Percentiles rank a stretch among this genome's conserved stretches.
These are phyloP conservation scores for Stratiomys singularior DNA, from an alignment of 2,888 invertebrate species.

Conservation along the genomic window DNA sequence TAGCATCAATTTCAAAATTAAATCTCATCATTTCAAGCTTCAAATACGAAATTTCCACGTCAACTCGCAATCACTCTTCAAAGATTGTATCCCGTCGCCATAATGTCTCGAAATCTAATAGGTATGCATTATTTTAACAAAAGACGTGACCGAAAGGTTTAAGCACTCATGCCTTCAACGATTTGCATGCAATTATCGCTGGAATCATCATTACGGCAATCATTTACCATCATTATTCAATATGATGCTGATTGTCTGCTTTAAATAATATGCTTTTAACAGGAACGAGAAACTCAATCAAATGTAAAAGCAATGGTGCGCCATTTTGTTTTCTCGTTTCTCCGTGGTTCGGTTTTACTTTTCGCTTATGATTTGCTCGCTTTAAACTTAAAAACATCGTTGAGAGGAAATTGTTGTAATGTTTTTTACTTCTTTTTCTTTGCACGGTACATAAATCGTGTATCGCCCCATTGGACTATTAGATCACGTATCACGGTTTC, in stretches of 20 bases:
- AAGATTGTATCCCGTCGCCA: too few species aligned
- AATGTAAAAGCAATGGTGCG: slow-evolving; percentile 18
- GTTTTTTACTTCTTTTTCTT: neutral
- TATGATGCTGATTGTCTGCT: neutral
- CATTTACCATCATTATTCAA: neutral
- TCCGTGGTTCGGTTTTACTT: slow-evolving; percentile 14
- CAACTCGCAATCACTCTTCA: too few species aligned
- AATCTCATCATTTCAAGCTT: too few species aligned
- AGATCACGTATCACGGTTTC: slow-evolving; percentile 47
- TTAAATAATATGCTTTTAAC: slow-evolving; percentile 46
- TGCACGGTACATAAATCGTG: neutral
- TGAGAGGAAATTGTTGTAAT: slow-evolving; percentile 28
- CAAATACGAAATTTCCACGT: too few species aligned
- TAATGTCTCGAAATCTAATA: too few species aligned
- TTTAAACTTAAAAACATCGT: slow-evolving; percentile 26
- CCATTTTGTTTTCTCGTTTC: slow-evolving; percentile 16
- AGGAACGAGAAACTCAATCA: slow-evolving; percentile 41
- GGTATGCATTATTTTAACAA: neutral
- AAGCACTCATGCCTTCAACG: neutral
- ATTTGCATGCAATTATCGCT: neutral
- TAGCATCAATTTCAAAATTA: too few species aligned
- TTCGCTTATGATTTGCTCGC: slow-evolving; percentile 15
- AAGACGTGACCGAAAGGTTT: neutral
- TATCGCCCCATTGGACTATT: slow-evolving; percentile 37
- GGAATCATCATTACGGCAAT: neutral